phyloP scores from a whole-genome alignment of 2,113 vertebrate species.

The Lepisosteus osseus region DNA sequence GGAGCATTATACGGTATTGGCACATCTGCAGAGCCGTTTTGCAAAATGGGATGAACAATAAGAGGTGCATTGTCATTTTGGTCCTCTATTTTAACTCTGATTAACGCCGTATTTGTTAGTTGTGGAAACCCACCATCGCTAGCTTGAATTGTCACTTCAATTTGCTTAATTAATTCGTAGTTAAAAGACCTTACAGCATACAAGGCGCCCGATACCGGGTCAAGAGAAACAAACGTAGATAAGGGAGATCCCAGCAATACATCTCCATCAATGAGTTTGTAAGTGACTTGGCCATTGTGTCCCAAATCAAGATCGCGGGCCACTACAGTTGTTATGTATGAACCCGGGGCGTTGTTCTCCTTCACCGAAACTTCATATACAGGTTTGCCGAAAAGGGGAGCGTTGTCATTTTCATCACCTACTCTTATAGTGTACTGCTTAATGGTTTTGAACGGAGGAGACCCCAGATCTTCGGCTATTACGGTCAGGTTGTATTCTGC shows the following conservation, averaged over 20 bases:
- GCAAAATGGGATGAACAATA: constrained; percentile 49
- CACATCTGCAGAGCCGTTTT: constrained; percentile 50
- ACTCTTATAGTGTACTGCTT: constrained; percentile 63
- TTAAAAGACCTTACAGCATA: constrained; percentile 54
- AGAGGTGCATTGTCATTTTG: constrained; percentile 60
- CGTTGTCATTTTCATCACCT: constrained; percentile 68
- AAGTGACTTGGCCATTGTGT: constrained; percentile 55
- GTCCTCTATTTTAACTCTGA: constrained; percentile 56
- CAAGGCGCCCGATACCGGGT: constrained; percentile 51
- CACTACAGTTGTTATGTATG: constrained; percentile 61
- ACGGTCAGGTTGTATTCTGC: constrained; percentile 69
- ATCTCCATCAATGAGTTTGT: constrained; percentile 54
- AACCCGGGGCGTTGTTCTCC: constrained; percentile 70
- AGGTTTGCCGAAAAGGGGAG: constrained; percentile 59
- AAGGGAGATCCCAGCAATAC: constrained; percentile 28
- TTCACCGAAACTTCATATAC: constrained; percentile 62
- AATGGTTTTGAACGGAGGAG: constrained; percentile 60
- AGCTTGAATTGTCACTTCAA: constrained; percentile 53
- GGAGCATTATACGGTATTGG: constrained; percentile 46
- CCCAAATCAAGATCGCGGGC: constrained; percentile 62
- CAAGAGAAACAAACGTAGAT: constrained; percentile 53
- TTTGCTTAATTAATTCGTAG: constrained; percentile 45
- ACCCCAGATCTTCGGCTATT: constrained; percentile 65
- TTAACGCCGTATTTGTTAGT: constrained; percentile 40
- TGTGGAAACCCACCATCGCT: constrained; percentile 50